Percentiles rank a stretch among this genome's conserved stretches.
phyloP scores from a whole-genome alignment of 1,140 invertebrate genomes.

The Holotrichia oblita region DNA sequence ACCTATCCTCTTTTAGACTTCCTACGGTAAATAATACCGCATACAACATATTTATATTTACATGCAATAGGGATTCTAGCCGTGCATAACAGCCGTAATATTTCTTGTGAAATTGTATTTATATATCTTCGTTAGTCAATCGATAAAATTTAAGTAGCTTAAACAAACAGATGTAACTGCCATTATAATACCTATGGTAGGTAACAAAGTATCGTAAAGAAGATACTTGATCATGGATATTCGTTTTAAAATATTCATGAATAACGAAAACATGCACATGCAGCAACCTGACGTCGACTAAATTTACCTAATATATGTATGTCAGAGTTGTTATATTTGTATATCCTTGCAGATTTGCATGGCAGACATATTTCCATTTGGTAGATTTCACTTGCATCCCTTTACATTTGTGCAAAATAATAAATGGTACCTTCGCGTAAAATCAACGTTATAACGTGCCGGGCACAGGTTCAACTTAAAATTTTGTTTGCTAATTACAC shows the following conservation, averaged over 20 bases:
- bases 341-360: slow-evolving; percentile 37
- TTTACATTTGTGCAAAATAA: slow-evolving; percentile 29
- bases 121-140: background rate
- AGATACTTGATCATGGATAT: background rate
- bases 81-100: background rate
- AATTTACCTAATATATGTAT: slow-evolving; percentile 30
- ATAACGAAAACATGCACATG: slow-evolving; percentile 18
- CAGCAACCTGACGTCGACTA: slow-evolving; percentile 17
- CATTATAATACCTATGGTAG: background rate
- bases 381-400: slow-evolving; percentile 38
- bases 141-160: background rate
- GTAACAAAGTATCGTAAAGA: background rate
- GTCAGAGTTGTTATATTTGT: slow-evolving; percentile 25
- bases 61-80: slow-evolving; percentile 1
- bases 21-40: background rate
- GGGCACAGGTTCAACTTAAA: slow-evolving; percentile 1
- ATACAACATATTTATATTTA: background rate
- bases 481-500: slow-evolving; percentile 35
- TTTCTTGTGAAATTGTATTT: background rate
- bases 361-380: slow-evolving; percentile 36
- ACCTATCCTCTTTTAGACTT: slow-evolving; percentile 5
- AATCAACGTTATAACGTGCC: background rate
- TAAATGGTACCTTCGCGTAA: slow-evolving; percentile 27
- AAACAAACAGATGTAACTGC: slow-evolving; percentile 22
- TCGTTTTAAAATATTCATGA: slow-evolving; percentile 18